Conservation (phyloP, 2,113 vertebrate genomes). For the Sialia sialis region DNA sequence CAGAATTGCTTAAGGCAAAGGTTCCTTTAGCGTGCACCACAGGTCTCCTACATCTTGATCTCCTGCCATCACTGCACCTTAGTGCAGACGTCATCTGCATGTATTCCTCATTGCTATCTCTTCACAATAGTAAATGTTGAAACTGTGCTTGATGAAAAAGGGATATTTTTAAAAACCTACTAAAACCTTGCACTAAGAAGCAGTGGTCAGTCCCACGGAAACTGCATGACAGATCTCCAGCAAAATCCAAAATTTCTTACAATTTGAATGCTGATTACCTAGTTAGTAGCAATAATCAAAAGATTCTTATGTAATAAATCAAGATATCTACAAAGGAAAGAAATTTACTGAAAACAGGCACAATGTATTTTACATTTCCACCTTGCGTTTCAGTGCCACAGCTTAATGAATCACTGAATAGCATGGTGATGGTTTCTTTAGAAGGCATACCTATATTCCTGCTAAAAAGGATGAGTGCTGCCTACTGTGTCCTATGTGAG, state of each 20-base stretch:
- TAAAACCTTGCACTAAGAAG: not conserved
- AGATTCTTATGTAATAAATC: not conserved
- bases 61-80: not conserved
- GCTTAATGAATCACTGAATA: not conserved
- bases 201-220: not conserved
- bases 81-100: not conserved
- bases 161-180: not conserved
- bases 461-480: not conserved
- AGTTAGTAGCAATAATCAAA: not conserved
- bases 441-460: not conserved
- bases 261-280: not conserved
- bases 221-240: not conserved
- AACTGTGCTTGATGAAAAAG: not conserved
- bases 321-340: not conserved
- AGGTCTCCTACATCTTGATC: not conserved
- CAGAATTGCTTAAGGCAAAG: not conserved
- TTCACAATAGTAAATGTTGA: not conserved
- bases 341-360: not conserved
- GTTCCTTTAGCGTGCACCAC: not conserved
- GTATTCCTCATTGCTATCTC: not conserved
- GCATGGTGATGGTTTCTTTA: not conserved
- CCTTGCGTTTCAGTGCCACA: not conserved
- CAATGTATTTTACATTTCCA: not conserved
- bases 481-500: not conserved
- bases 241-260: not conserved